Conservation (phyloP, 2,113 vertebrate genomes). For the Ptilorrhoa leucosticta region DNA sequence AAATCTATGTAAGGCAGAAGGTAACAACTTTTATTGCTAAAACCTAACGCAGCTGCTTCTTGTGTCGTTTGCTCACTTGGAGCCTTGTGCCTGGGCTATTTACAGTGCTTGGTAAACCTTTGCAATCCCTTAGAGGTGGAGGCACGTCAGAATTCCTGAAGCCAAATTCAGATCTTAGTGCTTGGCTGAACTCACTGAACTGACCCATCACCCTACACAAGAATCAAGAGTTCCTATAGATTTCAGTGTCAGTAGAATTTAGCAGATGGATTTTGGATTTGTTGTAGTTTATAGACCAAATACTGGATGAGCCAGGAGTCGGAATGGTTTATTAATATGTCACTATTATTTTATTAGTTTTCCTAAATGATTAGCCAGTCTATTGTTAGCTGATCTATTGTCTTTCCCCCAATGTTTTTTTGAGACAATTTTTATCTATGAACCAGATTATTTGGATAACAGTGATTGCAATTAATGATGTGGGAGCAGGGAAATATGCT, state of each 20-base stretch:
- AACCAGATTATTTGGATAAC: slow-evolving; percentile 56
- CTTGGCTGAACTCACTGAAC: slow-evolving; percentile 68
- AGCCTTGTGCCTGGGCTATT: not conserved
- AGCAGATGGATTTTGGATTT: slow-evolving; percentile 9
- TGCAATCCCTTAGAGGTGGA: not conserved
- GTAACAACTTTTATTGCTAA: slow-evolving; percentile 46
- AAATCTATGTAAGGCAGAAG: slow-evolving; percentile 62
- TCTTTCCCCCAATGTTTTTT: not conserved
- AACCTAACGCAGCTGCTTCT: not conserved
- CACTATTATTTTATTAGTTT: slow-evolving; percentile 46
- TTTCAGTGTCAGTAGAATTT: slow-evolving; percentile 7
- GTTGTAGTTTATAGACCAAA: slow-evolving; percentile 50
- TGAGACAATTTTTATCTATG: slow-evolving; percentile 17
- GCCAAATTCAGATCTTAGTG: slow-evolving; percentile 57
- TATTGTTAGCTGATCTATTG: slow-evolving; percentile 49
- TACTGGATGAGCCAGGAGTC: slow-evolving; percentile 36
- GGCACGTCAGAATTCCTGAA: slow-evolving; percentile 33
- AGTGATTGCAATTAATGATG: slow-evolving; percentile 52
- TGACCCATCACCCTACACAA: slow-evolving; percentile 45
- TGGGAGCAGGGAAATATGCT: slow-evolving; percentile 46
- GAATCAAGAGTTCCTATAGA: not conserved
- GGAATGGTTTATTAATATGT: slow-evolving; percentile 50
- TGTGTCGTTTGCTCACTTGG: not conserved
- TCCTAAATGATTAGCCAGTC: slow-evolving; percentile 10
- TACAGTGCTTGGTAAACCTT: not conserved